Conservation (phyloP, 2,797 vertebrate genomes). For the Takifugu ocellatus region DNA sequence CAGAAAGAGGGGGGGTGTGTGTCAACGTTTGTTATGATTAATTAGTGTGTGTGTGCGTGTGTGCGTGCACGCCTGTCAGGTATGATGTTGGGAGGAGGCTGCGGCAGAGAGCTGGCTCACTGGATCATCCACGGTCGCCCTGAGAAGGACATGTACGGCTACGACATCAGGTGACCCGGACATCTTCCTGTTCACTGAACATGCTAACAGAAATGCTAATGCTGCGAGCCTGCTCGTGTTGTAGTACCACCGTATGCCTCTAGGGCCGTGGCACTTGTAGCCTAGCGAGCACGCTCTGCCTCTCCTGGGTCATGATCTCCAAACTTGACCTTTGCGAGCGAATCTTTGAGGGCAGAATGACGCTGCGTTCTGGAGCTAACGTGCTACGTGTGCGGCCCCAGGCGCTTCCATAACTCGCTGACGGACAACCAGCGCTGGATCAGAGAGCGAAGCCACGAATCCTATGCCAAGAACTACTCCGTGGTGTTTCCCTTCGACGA, state of each 20-base stretch:
- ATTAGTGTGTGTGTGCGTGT: neutral
- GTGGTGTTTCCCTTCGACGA: constrained; percentile 92
- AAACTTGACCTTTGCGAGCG: no score
- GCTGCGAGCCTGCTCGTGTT: no score
- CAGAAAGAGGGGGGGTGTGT: no score
- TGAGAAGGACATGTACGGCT: constrained; percentile 95
- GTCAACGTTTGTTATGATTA: neutral
- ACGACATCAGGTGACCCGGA: constrained; percentile 86
- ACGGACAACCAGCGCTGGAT: constrained; percentile 85
- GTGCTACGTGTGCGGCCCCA: constrained; percentile 26
- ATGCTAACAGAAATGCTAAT: no score
- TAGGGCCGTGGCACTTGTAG: no score
- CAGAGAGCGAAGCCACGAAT: constrained; percentile 92
- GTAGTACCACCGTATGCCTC: no score
- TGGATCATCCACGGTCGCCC: constrained; percentile 92
- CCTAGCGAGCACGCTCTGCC: no score
- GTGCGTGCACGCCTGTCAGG: constrained; percentile 65
- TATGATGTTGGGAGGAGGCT: constrained; percentile 98
- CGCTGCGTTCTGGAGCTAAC: no score
- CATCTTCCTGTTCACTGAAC: no score
- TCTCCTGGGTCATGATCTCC: no score
- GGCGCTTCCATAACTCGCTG: constrained; percentile 86
- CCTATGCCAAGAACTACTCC: constrained; percentile 95
- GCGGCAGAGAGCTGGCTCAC: constrained; percentile 91
- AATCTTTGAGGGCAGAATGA: no score